phyloP scores from a whole-genome alignment of 2,888 invertebrate genomes.

The Drosophila basisetae region DNA sequence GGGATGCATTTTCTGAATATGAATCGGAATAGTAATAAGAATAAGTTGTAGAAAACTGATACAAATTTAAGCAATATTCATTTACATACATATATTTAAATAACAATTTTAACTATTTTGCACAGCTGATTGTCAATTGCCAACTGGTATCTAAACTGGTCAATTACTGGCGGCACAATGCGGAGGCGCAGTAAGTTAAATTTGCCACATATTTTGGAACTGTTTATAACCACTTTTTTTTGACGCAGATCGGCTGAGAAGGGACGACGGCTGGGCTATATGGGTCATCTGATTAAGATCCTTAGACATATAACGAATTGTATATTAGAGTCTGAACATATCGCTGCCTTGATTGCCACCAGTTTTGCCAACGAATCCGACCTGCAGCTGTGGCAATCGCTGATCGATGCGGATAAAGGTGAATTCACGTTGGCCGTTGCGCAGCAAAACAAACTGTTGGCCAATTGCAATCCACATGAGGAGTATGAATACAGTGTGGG shows the following conservation, averaged over 20 bases:
- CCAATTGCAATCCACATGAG: constrained; percentile 84
- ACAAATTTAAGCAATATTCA: neutral
- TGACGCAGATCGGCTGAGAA: constrained; percentile 86
- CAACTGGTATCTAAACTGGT: constrained; percentile 92
- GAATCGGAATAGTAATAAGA: neutral
- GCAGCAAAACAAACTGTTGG: constrained; percentile 83
- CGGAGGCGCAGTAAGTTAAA: constrained; percentile 90
- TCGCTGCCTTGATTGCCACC: constrained; percentile 87
- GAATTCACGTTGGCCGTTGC: constrained; percentile 81
- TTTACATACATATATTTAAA: neutral
- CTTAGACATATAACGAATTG: constrained; percentile 86
- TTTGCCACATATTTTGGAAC: neutral
- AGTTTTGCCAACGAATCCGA: constrained; percentile 86
- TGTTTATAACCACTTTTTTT: neutral
- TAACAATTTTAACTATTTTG: neutral
- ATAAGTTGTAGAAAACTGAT: neutral
- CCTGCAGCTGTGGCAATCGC: constrained; percentile 86
- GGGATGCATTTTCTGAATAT: neutral
- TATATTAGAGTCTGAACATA: constrained; percentile 86
- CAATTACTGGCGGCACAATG: constrained; percentile 93
- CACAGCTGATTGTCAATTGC: constrained; percentile 91
- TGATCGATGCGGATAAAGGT: constrained; percentile 81
- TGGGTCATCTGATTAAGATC: constrained; percentile 89
- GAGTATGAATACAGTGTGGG: constrained; percentile 76
- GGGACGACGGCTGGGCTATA: constrained; percentile 88